Conservation (phyloP, 1,140 invertebrate genomes). For the Conus ventricosus region DNA sequence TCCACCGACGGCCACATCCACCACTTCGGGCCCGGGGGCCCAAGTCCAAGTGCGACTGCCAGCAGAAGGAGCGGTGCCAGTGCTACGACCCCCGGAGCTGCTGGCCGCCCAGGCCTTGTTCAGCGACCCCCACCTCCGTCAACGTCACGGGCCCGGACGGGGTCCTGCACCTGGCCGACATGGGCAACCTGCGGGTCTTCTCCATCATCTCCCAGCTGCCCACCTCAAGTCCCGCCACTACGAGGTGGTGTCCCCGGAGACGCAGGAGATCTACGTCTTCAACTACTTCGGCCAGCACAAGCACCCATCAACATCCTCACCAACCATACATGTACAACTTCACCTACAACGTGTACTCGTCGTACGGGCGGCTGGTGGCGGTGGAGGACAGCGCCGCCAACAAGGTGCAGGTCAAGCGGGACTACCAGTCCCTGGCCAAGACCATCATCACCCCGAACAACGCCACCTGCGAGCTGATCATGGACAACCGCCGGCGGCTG, state of each 20-base stretch:
- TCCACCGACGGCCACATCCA: slow-evolving; percentile 94
- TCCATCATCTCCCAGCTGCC: slow-evolving; percentile 93
- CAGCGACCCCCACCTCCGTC: slow-evolving; percentile 91
- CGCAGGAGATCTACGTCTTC: slow-evolving; percentile 95
- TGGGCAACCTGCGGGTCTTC: slow-evolving; percentile 88
- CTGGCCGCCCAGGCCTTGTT: slow-evolving; percentile 94
- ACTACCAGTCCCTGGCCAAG: slow-evolving; percentile 82
- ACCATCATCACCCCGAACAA: slow-evolving; percentile 96
- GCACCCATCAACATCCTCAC: slow-evolving; percentile 92
- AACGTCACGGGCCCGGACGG: slow-evolving; percentile 91
- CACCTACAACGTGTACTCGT: slow-evolving; percentile 96
- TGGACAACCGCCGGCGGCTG: slow-evolving; percentile 88
- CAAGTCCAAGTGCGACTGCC: slow-evolving; percentile 97
- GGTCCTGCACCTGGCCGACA: slow-evolving; percentile 91
- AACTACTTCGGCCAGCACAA: slow-evolving; percentile 96
- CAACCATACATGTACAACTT: slow-evolving; percentile 93
- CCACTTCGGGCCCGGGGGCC: slow-evolving; percentile 92
- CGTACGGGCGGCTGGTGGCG: slow-evolving; percentile 93
- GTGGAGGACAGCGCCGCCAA: slow-evolving; percentile 95
- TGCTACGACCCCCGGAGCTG: slow-evolving; percentile 88
- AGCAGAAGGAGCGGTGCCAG: slow-evolving; percentile 83
- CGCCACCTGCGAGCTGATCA: slow-evolving; percentile 91
- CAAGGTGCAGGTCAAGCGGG: slow-evolving; percentile 86
- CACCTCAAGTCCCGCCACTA: slow-evolving; percentile 92
- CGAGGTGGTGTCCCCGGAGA: slow-evolving; percentile 91